Conservation (phyloP, 2,797 vertebrate genomes). For the Rhabdophis nuchalis region DNA sequence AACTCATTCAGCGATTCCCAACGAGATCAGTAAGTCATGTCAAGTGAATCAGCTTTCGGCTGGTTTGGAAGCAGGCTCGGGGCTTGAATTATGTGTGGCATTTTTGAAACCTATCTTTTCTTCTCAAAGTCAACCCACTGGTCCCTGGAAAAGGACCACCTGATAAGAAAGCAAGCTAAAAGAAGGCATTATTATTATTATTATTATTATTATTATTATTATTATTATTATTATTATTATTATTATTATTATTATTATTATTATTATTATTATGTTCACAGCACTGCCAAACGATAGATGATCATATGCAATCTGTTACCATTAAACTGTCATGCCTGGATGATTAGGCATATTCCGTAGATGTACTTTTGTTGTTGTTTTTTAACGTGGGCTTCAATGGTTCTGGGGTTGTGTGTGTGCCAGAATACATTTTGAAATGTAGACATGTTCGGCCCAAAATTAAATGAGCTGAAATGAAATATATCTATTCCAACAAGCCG, state of each 20-base stretch:
- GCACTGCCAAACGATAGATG: background rate
- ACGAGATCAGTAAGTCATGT: background rate
- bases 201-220: too few relatives aligned
- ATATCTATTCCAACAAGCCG: too few relatives aligned
- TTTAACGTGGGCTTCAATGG: background rate
- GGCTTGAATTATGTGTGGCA: background rate
- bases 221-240: too few relatives aligned
- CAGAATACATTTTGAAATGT: background rate
- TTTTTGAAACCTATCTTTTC: background rate
- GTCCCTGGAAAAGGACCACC: background rate
- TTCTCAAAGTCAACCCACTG: background rate
- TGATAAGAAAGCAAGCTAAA: background rate
- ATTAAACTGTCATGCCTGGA: background rate
- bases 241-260: too few relatives aligned
- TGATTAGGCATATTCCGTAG: background rate
- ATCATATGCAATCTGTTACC: background rate
- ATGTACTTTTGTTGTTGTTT: background rate
- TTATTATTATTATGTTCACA: background rate
- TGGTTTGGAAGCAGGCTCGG: background rate
- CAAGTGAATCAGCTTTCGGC: background rate
- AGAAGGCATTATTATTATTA: background rate
- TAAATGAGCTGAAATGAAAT: background rate
- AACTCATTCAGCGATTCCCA: background rate
- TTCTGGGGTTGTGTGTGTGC: background rate
- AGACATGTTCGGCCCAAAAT: background rate